A percentile compares a stretch with the other conserved stretches of the same genome.
phyloP scores from a whole-genome alignment of 2,888 invertebrate genomes.

The Metallyticus violacea region DNA sequence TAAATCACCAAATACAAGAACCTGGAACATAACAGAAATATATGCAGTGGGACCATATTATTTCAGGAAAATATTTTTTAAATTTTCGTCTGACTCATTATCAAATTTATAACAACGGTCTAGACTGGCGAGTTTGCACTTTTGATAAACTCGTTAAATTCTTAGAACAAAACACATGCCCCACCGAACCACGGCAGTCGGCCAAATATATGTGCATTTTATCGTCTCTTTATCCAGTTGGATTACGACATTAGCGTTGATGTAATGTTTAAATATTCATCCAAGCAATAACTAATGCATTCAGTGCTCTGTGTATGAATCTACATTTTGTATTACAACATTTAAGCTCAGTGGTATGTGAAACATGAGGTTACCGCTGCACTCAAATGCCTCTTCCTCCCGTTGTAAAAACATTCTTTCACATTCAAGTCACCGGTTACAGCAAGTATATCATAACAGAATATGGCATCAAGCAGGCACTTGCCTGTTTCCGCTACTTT shows the following conservation, averaged over 20 bases:
- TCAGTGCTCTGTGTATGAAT: neutral
- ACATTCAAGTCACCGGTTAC: neutral
- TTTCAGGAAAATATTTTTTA: too few species aligned
- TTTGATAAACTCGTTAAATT: too few species aligned
- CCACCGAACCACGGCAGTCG: too few species aligned
- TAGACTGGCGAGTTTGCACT: too few species aligned
- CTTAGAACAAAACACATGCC: too few species aligned
- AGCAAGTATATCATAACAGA: slow-evolving; percentile 6
- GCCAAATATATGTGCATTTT: neutral
- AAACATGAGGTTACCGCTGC: neutral
- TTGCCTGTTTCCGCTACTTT: slow-evolving; percentile 9
- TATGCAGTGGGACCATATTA: too few species aligned
- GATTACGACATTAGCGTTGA: neutral
- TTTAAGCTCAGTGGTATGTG: neutral
- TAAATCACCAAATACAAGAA: too few species aligned
- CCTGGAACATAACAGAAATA: too few species aligned
- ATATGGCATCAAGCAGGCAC: slow-evolving; percentile 7
- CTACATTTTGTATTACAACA: neutral
- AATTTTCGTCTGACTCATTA: too few species aligned
- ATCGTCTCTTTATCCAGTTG: neutral
- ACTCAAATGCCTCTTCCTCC: neutral
- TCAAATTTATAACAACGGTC: too few species aligned
- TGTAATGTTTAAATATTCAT: neutral
- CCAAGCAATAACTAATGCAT: neutral
- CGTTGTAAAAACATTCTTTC: too few species aligned